A percentile compares a stretch with the other conserved stretches of the same genome.
These are phyloP conservation scores for Macrotis lagotis DNA, from an alignment of 2,113 vertebrate genomes.

Conservation along the genomic window DNA sequence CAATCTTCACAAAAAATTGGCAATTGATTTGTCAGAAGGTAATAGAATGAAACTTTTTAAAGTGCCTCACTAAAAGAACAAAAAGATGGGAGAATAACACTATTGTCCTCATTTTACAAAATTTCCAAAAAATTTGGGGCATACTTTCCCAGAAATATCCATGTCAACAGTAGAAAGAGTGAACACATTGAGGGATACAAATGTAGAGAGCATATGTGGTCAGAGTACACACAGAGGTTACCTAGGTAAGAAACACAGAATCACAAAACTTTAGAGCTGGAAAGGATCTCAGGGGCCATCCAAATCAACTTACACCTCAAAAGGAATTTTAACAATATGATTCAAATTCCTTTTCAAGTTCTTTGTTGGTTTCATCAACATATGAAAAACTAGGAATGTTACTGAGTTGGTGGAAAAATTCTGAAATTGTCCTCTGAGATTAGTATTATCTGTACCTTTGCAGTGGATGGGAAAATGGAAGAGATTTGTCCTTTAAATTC, in stretches of 20 bases:
- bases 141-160: background rate
- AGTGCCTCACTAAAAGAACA: background rate
- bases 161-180: background rate
- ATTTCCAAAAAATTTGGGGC: background rate
- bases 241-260: background rate
- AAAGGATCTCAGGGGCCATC: background rate
- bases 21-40: background rate
- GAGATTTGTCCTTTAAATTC: background rate
- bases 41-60: background rate
- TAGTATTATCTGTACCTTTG: background rate
- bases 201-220: background rate
- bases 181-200: background rate
- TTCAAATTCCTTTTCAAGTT: background rate
- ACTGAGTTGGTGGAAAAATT: background rate
- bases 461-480: background rate
- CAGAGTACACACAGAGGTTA: background rate
- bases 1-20: background rate
- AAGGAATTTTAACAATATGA: background rate
- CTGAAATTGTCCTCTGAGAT: background rate
- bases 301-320: background rate
- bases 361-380: background rate
- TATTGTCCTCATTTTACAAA: background rate
- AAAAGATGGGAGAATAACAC: background rate
- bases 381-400: background rate
- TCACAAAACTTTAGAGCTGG: background rate